Evolutionary conservation across 92 coral and sea anemone species (phyloP).

Genomic region (Zoanthus sansibaricus): DNA sequence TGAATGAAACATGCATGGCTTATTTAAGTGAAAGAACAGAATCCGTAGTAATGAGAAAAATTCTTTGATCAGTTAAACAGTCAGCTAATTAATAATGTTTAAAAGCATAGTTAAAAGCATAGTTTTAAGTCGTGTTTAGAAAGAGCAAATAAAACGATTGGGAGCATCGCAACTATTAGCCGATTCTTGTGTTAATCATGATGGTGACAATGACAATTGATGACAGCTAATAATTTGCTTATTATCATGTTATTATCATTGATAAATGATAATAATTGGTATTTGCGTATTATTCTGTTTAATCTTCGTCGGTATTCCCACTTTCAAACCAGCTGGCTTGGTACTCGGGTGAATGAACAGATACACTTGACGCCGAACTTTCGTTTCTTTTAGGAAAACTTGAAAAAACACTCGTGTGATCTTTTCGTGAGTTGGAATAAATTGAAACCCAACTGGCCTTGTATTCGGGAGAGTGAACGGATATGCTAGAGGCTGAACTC

Average conservation of each 20-base stretch:
- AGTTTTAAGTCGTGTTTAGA: no score
- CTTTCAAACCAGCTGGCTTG: constrained; percentile 11
- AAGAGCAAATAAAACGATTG: no score
- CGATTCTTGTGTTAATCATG: neutral
- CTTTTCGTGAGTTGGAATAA: neutral
- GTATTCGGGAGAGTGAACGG: constrained; percentile 26
- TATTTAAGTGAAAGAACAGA: no score
- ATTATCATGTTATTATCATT: no score
- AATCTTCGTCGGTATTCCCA: neutral
- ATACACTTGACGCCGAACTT: neutral
- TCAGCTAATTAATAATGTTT: no score
- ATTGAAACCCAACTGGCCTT: constrained; percentile 3
- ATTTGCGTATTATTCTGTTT: neutral
- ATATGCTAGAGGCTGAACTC: neutral
- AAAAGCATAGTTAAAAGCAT: no score
- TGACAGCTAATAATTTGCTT: no score
- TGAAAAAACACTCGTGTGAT: neutral
- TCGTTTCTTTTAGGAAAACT: constrained; percentile 24
- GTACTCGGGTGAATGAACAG: constrained; percentile 25
- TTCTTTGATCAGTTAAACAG: no score
- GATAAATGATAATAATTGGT: no score
- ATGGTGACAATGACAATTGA: neutral
- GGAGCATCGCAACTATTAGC: no score
- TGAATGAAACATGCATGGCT: no score
- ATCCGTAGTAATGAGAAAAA: no score